Percentiles rank a stretch among this genome's conserved stretches.
phyloP scores from a whole-genome alignment of 2,113 vertebrate genomes.

The Artemisiospiza belli region DNA sequence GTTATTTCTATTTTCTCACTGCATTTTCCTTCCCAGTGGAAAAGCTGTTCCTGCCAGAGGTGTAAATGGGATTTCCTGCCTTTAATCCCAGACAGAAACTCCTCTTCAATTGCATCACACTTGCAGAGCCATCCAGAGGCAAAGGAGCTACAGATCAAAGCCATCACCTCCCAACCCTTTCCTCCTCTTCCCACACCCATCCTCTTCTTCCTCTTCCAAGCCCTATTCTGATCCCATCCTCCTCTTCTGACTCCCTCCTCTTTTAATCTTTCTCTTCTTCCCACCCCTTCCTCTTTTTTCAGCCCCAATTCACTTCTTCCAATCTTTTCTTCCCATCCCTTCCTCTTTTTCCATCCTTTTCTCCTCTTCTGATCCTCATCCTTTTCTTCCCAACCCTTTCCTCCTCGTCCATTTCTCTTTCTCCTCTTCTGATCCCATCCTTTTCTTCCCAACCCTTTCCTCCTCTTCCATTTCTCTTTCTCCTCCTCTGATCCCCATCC shows the following conservation, averaged over 20 bases:
- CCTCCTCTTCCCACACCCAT: background rate
- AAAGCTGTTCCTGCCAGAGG: slow-evolving; percentile 31
- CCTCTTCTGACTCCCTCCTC: background rate
- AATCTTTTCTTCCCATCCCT: too few relatives aligned
- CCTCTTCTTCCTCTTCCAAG: background rate
- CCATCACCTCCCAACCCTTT: background rate
- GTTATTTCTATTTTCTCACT: background rate
- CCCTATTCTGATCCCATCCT: background rate
- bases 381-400: too few relatives aligned
- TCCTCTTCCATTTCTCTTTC: too few relatives aligned
- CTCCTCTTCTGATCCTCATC: too few relatives aligned
- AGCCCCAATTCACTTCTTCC: too few relatives aligned
- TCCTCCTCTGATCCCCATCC: too few relatives aligned
- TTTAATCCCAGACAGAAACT: slow-evolving; percentile 11
- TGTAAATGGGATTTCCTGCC: slow-evolving; percentile 63
- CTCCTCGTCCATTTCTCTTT: too few relatives aligned
- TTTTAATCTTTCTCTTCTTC: background rate
- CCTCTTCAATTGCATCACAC: background rate
- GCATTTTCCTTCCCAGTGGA: background rate
- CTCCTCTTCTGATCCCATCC: too few relatives aligned
- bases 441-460: too few relatives aligned
- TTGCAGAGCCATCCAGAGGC: background rate
- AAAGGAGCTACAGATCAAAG: background rate
- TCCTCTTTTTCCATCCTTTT: too few relatives aligned
- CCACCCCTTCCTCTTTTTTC: too few relatives aligned